phyloP scores from a whole-genome alignment of 2,113 vertebrate species.

The Leptosomus discolor region DNA sequence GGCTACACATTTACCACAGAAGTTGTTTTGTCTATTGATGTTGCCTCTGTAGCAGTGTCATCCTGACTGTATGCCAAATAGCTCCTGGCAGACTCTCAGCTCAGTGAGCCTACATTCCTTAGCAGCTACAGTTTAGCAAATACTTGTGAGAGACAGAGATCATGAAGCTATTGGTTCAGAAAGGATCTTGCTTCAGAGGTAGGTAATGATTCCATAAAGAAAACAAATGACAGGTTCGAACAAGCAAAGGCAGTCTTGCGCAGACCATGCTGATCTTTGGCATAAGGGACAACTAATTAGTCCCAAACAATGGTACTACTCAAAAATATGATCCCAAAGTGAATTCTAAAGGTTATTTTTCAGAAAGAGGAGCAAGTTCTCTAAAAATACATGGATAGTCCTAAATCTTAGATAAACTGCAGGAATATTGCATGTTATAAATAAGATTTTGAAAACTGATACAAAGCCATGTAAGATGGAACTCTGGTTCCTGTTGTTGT shows the following conservation, averaged over 20 bases:
- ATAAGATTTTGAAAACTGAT: not conserved
- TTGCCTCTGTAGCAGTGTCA: not conserved
- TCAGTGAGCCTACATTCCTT: not conserved
- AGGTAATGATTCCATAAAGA: not conserved
- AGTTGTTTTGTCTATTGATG: constrained; percentile 22
- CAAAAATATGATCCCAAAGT: not conserved
- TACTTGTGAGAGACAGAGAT: not conserved
- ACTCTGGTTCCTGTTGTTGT: not conserved
- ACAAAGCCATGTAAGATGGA: not conserved
- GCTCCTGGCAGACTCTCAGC: constrained; percentile 40
- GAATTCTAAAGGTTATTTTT: not conserved
- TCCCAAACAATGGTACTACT: not conserved
- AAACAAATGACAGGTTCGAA: not conserved
- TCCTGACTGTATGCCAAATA: not conserved
- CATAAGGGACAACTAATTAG: not conserved
- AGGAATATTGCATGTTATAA: not conserved
- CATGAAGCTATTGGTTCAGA: constrained; percentile 18
- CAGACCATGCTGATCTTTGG: not conserved
- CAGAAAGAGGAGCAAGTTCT: not conserved
- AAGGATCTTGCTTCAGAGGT: not conserved
- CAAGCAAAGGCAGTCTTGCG: not conserved
- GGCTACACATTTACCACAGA: not conserved
- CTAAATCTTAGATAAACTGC: not conserved
- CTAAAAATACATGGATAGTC: not conserved
- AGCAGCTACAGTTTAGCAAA: constrained; percentile 29